phyloP scores from a whole-genome alignment of 2,888 invertebrate species.

The Drosophila kanekoi region DNA sequence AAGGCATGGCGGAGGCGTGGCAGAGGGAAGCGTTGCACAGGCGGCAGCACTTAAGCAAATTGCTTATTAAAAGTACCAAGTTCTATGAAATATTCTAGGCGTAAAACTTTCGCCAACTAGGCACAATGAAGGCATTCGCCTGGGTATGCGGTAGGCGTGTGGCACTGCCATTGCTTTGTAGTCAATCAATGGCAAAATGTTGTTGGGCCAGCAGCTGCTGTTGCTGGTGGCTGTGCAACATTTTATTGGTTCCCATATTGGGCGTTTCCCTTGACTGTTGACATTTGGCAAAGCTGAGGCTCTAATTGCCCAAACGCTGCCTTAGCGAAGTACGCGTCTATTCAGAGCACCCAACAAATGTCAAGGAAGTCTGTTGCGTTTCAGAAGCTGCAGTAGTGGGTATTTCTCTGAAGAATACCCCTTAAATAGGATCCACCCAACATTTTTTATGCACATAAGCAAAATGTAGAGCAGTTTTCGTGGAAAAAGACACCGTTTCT shows the following conservation, averaged over 20 bases:
- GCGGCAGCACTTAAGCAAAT: constrained; percentile 75
- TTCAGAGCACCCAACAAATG: constrained; percentile 26
- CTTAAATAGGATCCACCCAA: not conserved
- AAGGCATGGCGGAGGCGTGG: not conserved
- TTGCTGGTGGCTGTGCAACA: constrained; percentile 22
- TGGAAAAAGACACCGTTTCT: too few relatives aligned
- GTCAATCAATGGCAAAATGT: constrained; percentile 60
- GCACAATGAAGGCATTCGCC: constrained; percentile 11
- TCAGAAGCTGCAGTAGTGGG: not conserved
- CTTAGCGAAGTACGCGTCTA: constrained; percentile 42
- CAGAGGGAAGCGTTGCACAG: not conserved
- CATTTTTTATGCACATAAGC: not conserved
- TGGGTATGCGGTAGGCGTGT: constrained; percentile 18
- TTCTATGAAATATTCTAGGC: constrained; percentile 46
- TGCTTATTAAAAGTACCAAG: constrained; percentile 77
- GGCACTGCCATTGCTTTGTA: constrained; percentile 59
- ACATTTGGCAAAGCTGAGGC: constrained; percentile 44
- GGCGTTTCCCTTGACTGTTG: constrained; percentile 50
- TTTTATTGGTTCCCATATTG: constrained; percentile 52
- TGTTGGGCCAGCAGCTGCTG: constrained; percentile 25
- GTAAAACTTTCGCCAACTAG: constrained; percentile 49
- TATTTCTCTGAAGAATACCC: constrained; percentile 5
- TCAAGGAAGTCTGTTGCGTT: constrained; percentile 2
- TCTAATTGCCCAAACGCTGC: constrained; percentile 59
- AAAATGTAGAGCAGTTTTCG: not conserved